Conservation (phyloP, 2,888 invertebrate genomes). For the Proisotoma minuta region DNA sequence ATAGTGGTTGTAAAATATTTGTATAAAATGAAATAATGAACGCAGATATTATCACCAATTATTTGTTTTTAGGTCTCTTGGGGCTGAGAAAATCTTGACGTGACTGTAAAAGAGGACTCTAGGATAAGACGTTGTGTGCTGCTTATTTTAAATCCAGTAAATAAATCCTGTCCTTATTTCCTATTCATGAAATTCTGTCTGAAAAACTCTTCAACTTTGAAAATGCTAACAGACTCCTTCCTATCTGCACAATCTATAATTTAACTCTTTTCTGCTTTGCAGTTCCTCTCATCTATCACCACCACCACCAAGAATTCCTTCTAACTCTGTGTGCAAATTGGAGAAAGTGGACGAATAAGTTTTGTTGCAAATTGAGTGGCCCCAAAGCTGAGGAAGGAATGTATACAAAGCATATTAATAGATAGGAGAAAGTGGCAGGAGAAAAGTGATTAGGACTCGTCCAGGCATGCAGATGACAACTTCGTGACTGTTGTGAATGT, state of each 20-base stretch:
- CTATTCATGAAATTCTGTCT: background rate
- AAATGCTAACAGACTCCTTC: background rate
- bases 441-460: background rate
- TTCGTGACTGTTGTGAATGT: background rate
- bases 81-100: too few species aligned
- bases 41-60: too few species aligned
- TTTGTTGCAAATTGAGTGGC: too few species aligned
- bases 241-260: background rate
- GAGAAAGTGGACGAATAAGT: too few species aligned
- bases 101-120: background rate
- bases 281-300: background rate
- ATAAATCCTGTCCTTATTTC: background rate
- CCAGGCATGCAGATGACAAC: background rate
- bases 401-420: background rate
- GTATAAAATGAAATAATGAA: background rate
- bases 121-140: background rate
- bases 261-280: background rate
- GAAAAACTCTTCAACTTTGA: background rate
- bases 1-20: too few species aligned
- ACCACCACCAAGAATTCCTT: background rate
- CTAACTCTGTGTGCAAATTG: background rate
- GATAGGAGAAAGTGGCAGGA: background rate
- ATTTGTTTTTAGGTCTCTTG: too few species aligned
- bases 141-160: background rate
- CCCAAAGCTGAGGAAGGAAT: too few species aligned